Conservation (phyloP, 2,797 vertebrate genomes). For the Paguma larvata region DNA sequence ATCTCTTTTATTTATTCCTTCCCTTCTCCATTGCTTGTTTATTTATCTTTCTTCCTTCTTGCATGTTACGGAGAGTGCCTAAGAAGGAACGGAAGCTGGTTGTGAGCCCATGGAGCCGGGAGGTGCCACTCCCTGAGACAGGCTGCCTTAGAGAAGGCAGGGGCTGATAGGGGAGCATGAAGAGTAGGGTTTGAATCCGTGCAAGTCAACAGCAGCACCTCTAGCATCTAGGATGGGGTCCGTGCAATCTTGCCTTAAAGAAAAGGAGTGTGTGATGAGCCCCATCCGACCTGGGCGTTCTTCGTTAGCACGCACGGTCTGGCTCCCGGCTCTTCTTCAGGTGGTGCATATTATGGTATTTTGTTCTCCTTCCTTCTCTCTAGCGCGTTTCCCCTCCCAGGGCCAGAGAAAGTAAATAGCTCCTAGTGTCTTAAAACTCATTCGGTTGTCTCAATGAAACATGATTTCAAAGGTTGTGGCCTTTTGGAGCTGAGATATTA, state of each 20-base stretch:
- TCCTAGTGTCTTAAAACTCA: not conserved
- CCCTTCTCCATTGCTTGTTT: not conserved
- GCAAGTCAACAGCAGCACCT: fast-evolving
- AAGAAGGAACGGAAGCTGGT: not conserved
- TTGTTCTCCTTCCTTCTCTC: not conserved
- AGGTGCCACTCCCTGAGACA: not conserved
- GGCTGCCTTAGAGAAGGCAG: not conserved
- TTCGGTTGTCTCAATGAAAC: not conserved
- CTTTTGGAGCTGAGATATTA: not conserved
- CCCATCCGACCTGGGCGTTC: fast-evolving
- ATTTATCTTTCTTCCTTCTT: not conserved
- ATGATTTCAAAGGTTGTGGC: not conserved
- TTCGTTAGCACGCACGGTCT: fast-evolving
- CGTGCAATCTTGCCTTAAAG: fast-evolving
- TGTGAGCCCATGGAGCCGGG: not conserved
- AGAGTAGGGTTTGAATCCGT: not conserved
- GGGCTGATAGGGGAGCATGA: not conserved
- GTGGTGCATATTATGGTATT: fast-evolving
- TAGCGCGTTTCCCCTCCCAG: not conserved
- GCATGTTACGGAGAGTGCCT: not conserved
- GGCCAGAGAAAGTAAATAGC: not conserved
- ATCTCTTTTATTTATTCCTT: not conserved
- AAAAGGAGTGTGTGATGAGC: fast-evolving
- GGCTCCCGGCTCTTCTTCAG: not conserved
- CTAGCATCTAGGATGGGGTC: not conserved